Conservation (phyloP, 2,797 vertebrate genomes). For the Danio tinwini region DNA sequence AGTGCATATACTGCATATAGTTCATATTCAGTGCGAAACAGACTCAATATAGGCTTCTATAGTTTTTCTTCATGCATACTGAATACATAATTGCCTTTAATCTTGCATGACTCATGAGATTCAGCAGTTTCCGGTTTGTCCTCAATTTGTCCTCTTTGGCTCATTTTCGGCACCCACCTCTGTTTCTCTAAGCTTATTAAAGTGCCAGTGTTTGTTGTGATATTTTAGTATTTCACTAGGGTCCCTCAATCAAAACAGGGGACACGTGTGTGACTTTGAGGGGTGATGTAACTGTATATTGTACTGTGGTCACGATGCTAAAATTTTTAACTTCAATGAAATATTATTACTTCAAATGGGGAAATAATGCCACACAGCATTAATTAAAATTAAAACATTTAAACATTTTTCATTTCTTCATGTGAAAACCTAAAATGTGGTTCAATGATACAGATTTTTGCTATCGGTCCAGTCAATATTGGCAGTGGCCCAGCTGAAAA, state of each 20-base stretch:
- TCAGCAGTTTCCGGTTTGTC: neutral
- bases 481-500: too few relatives aligned
- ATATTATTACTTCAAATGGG: too few relatives aligned
- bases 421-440: too few relatives aligned
- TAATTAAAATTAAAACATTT: too few relatives aligned
- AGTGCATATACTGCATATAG: neutral
- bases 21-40: neutral
- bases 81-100: neutral
- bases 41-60: neutral
- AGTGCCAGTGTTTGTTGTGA: constrained; percentile 1
- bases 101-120: constrained; percentile 3
- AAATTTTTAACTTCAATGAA: too few relatives aligned
- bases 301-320: too few relatives aligned
- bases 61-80: constrained; percentile 1
- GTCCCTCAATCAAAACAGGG: neutral
- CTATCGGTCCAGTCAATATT: too few relatives aligned
- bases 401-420: too few relatives aligned
- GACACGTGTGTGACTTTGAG: neutral
- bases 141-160: neutral
- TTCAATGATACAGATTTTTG: too few relatives aligned
- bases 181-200: neutral
- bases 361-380: too few relatives aligned
- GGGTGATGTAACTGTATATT: neutral
- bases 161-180: neutral
- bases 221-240: constrained; percentile 2